These are phyloP conservation scores for Hybos culiciformis DNA, from an alignment of 2,888 invertebrate species.

Conservation along the genomic window DNA sequence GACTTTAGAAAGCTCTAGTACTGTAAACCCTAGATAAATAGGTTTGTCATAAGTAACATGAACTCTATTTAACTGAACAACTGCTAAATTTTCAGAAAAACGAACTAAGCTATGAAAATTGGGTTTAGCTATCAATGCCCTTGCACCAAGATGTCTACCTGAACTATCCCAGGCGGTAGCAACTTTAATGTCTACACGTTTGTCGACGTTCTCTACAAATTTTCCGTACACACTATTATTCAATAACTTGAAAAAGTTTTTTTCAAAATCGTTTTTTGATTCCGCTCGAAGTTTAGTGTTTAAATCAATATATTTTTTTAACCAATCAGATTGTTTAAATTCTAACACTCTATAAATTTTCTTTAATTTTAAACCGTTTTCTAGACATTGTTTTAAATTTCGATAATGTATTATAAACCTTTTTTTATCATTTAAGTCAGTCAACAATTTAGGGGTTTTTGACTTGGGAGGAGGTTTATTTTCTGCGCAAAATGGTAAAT, in stretches of 20 bases:
- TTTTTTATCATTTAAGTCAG: conserved; percentile 16
- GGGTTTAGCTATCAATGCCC: conserved; percentile 3
- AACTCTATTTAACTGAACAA: conserved; percentile 2
- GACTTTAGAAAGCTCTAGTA: conserved; percentile 16
- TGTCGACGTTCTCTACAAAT: conserved; percentile 8
- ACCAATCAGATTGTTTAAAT: conserved; percentile 24
- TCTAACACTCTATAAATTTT: conserved; percentile 18
- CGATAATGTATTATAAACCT: conserved; percentile 25
- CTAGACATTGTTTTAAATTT: conserved; percentile 19
- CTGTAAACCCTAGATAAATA: conserved; percentile 17
- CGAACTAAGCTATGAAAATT: conserved; percentile 4
- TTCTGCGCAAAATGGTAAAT: conserved; percentile 21
- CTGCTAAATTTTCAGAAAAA: not conserved
- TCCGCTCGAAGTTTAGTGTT: not conserved
- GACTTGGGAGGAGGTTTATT: conserved; percentile 11
- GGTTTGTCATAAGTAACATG: not conserved
- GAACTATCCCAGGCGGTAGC: conserved; percentile 1
- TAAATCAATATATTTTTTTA: conserved; percentile 15
- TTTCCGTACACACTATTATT: conserved; percentile 8
- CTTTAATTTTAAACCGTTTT: not conserved
- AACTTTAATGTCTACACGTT: conserved; percentile 2
- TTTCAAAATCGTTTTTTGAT: not conserved
- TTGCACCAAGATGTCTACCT: conserved; percentile 2
- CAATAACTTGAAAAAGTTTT: conserved; percentile 18
- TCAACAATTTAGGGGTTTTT: conserved; percentile 16